Evolutionary conservation across 2,888 invertebrate species (phyloP).

Genomic region (Drosophila glabriapex): DNA sequence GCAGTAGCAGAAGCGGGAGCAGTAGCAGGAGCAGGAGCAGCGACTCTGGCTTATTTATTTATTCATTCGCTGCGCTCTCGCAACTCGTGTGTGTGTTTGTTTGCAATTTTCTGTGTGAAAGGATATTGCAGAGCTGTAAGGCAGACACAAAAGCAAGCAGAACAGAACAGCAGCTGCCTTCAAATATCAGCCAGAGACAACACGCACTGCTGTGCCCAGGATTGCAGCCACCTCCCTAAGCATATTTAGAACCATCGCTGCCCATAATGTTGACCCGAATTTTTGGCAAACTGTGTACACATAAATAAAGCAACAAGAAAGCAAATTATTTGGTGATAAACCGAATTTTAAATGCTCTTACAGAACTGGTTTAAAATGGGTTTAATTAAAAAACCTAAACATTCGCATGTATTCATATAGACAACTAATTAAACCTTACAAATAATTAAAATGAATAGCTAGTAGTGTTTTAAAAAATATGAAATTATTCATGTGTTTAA

Average conservation of each 20-base stretch:
- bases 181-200: constrained; percentile 47
- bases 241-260: constrained; percentile 62
- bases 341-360: constrained; percentile 36
- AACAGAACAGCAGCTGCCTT: constrained; percentile 44
- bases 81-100: constrained; percentile 57
- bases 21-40: constrained; percentile 14
- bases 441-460: too few relatives aligned
- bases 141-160: constrained; percentile 69
- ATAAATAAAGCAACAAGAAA: constrained; percentile 75
- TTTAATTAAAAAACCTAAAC: background rate
- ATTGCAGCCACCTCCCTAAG: constrained; percentile 26
- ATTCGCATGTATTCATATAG: background rate
- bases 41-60: constrained; percentile 72
- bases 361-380: background rate
- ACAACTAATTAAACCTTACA: background rate
- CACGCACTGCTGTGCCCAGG: constrained; percentile 59
- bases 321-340: background rate
- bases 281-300: constrained; percentile 74
- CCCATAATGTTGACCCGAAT: constrained; percentile 81
- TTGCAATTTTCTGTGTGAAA: constrained; percentile 78
- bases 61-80: constrained; percentile 72
- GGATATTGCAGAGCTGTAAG: constrained; percentile 68
- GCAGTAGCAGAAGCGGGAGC: constrained; percentile 9
- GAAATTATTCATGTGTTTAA: background rate
- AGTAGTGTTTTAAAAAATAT: too few relatives aligned